Base-by-base conservation (phyloP, 2,888 invertebrate genomes). In the Brenthis daphne region DNA sequence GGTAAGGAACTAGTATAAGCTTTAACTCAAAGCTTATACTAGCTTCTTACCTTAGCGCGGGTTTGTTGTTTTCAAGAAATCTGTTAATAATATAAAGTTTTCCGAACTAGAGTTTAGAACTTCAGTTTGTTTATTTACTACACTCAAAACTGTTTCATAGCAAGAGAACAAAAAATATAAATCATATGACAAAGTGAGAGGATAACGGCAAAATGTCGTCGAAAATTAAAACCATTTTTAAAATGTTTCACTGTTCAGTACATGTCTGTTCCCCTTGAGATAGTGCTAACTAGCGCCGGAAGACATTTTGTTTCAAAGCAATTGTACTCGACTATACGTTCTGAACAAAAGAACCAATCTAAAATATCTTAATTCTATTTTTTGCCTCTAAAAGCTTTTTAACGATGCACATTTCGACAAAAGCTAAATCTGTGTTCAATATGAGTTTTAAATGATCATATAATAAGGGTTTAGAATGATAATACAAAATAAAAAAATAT, bases 281-380 rank as follows among this genome's bases (percentile, higher is more conserved):
- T 86, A 85, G 84, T 81, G 84, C 77, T 84, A 85, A 85, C 84
- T 83, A 79, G 79, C 75, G 72, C 74, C 72, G 76, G 66, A 78
- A 76, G 77, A 80, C 77, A 81, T 80, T 79, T 78, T 79, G 77
- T 80, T 74, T 72, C 72, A 79, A 77, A 75, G 72, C 80, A 73
- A 82, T 82, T 82, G 83, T 76, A 75, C 77, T 73, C 79, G 80
- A 78, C 80, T 79, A 80, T 83, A 82, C 80, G 43, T 64, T 71
- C 73, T 56, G 53, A 61, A 67, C 67, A 57, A 69, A 67, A 65
- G 66, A 68, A 68, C 66, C 63, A 65, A 68, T 67, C 54, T 68
- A 64, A 72, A 69, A 74, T 66, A 67, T 72, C 67, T 73, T 66
- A 68, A 73, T 72, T 66, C 69, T 56, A 67, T 61, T 67, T 67